These are phyloP conservation scores for Tamias sibiricus DNA, from an alignment of 2,113 vertebrate genomes.

Conservation along the genomic window DNA sequence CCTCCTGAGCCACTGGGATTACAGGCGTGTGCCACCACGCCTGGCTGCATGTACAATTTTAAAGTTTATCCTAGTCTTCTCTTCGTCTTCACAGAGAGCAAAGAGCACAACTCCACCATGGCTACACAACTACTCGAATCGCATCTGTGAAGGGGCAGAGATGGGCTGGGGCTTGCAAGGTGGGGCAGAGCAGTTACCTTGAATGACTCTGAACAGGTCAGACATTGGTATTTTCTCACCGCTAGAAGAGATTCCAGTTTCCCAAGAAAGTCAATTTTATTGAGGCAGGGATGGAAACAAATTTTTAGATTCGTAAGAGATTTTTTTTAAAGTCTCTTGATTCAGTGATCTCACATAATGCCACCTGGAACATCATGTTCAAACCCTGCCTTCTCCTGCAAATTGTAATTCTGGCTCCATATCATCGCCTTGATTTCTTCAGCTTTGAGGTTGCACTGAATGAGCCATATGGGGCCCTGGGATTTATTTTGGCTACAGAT, in stretches of 20 bases:
- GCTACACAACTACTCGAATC: not conserved
- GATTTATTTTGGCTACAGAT: not conserved
- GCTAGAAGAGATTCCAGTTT: not conserved
- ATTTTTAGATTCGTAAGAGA: constrained; percentile 10
- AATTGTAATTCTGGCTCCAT: not conserved
- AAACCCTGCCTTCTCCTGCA: not conserved
- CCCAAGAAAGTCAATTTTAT: constrained; percentile 49
- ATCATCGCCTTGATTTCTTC: not conserved
- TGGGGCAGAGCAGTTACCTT: not conserved
- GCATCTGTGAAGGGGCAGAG: not conserved
- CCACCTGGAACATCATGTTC: constrained; percentile 1
- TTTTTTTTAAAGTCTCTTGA: not conserved
- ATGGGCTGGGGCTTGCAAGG: not conserved
- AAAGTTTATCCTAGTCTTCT: not conserved
- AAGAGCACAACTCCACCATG: not conserved
- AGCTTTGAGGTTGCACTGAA: not conserved
- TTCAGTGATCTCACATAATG: not conserved
- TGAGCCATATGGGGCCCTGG: not conserved
- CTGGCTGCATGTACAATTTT: not conserved
- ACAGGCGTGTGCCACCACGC: too few relatives aligned
- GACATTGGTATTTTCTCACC: not conserved
- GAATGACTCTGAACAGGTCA: not conserved
- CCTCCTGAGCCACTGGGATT: too few relatives aligned
- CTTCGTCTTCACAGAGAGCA: not conserved
- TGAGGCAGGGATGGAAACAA: constrained; percentile 29